Base-by-base conservation (phyloP, 1,140 invertebrate genomes). In the Dreissena rostriformis region DNA sequence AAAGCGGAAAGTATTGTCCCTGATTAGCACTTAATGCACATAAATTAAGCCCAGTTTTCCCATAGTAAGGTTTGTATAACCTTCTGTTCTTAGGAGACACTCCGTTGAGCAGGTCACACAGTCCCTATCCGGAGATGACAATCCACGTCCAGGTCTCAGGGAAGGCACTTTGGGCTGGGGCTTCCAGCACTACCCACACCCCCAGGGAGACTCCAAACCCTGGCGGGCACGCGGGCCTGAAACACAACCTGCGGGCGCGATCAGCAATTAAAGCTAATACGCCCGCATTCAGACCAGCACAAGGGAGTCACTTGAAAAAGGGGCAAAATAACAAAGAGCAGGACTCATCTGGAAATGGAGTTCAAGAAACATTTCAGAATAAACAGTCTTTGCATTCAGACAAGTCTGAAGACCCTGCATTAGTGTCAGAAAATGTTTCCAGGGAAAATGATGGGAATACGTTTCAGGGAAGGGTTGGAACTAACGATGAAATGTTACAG, bases 191-290 rank as follows among this genome's bases (percentile, higher is more conserved):
- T 68, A 66, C 73, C 28, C 55, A 57, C 63, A 74, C 83, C 4
- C 84, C 65, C 14, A 15, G 84, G 29, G 77, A 57, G 19, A 80
- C 84, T 63, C 84, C 84, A 22, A 67, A 66, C 28, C 77, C 84
- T 57, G 61, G 19, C 1, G 49, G 22, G 24, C 67, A 24, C 10
- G 39, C 24, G 19, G 29, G 28, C 19, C 72, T 82, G n/a, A 75
- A 28, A 51, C 29, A 70, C 17, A 61, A 52, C 22, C 26, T 81
- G 14, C 55, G 67, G 52, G 78, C 78, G 49, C n/a, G 26, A n/a
- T 70, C 76, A 22, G 72, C 52, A 5, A 4, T 61, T 1, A 61
- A 61, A 61, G 17, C 57, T 7, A 5, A n/a, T 24, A 61, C 57
- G 4, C 57, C 57, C 12, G 57, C 17, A 12, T 24, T 61, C 2